Evolutionary conservation across 2,797 vertebrate genomes (phyloP).

Genomic region (Pithecia hirsuta): DNA sequence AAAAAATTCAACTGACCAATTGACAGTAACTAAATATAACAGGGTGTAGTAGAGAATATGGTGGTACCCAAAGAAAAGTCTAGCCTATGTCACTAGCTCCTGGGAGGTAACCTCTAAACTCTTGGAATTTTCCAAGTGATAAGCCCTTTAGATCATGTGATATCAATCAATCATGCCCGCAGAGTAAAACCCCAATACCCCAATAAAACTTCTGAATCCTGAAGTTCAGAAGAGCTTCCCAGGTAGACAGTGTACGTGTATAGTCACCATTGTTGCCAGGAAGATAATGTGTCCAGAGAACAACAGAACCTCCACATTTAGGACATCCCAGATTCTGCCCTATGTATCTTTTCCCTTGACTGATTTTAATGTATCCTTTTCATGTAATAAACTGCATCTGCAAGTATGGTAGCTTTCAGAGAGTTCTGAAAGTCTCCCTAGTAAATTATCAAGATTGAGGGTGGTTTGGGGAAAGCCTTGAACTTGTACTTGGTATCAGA

Average conservation of each 20-base stretch:
- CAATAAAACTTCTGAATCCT: not conserved
- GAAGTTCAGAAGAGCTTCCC: not conserved
- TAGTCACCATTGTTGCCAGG: not conserved
- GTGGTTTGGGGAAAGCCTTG: not conserved
- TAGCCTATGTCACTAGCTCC: not conserved
- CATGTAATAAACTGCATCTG: not conserved
- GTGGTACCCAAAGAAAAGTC: not conserved
- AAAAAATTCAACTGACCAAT: not conserved
- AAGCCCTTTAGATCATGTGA: not conserved
- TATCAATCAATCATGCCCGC: not conserved
- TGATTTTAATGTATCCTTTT: not conserved
- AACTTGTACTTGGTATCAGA: not conserved
- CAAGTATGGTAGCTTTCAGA: not conserved
- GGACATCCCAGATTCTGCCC: not conserved
- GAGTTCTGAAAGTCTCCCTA: not conserved
- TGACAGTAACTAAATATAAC: not conserved
- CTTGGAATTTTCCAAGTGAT: not conserved
- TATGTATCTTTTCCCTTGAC: not conserved
- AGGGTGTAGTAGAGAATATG: not conserved
- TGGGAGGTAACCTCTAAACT: not conserved
- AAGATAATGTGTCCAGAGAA: not conserved
- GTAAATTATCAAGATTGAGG: not conserved
- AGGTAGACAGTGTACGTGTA: rapidly evolving
- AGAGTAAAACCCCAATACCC: not conserved
- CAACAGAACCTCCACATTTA: not conserved